phyloP scores from a whole-genome alignment of 64 coral and sea anemone species.

The Acropora yongei region DNA sequence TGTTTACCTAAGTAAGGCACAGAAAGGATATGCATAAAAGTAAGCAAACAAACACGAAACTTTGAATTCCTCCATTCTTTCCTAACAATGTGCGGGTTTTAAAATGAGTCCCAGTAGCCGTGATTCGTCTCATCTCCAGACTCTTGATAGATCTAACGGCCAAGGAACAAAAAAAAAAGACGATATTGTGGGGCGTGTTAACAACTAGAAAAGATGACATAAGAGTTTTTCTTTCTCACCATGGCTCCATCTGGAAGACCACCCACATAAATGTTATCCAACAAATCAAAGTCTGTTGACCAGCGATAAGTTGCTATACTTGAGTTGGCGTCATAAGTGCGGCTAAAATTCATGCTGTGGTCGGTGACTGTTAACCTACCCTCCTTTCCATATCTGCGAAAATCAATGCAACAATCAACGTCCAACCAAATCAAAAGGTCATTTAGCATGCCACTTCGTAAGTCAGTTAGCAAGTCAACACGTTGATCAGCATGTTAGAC shows the following conservation, averaged over 20 bases:
- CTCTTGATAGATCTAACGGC: neutral
- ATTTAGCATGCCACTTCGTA: no score
- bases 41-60: neutral
- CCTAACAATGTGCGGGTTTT: neutral
- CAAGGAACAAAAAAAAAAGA: neutral
- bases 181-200: neutral
- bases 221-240: conserved; percentile 32
- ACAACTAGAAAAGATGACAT: neutral
- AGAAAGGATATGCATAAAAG: neutral
- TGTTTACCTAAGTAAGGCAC: conserved; percentile 49
- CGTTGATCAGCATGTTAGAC: no score
- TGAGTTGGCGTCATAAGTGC: conserved; percentile 80
- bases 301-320: conserved; percentile 34
- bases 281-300: conserved; percentile 49
- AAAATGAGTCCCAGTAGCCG: neutral
- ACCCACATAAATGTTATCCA: conserved; percentile 70
- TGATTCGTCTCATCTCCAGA: neutral
- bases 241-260: conserved; percentile 75
- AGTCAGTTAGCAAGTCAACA: no score
- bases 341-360: conserved; percentile 55
- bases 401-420: neutral
- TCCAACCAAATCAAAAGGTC: neutral
- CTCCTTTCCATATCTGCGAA: conserved; percentile 59
- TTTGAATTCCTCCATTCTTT: neutral
- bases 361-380: conserved; percentile 88